Conservation (phyloP, 2,888 invertebrate species). For the Drosophila eohydei region DNA sequence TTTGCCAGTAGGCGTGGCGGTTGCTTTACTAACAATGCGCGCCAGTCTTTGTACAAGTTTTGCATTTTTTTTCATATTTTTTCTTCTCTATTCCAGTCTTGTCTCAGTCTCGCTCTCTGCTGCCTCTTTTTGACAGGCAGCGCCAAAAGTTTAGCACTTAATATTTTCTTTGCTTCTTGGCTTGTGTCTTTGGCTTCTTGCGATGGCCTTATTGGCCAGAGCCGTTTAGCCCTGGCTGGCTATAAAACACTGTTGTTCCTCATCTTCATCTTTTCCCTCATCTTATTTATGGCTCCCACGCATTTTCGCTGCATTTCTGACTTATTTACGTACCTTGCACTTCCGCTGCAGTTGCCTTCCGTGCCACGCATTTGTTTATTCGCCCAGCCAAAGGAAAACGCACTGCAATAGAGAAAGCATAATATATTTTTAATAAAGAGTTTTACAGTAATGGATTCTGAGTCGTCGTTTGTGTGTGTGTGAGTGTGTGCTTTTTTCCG, state of each 20-base stretch:
- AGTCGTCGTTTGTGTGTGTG: neutral
- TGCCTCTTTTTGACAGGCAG: slow-evolving; percentile 53
- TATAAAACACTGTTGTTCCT: slow-evolving; percentile 38
- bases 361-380: slow-evolving; percentile 5
- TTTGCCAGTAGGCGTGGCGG: slow-evolving; percentile 42
- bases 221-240: slow-evolving; percentile 33
- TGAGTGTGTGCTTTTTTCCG: neutral
- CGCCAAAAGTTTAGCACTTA: slow-evolving; percentile 70
- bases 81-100: slow-evolving; percentile 9
- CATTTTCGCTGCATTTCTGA: slow-evolving; percentile 55
- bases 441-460: slow-evolving; percentile 22
- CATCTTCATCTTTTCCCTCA: slow-evolving; percentile 7
- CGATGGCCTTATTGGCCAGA: slow-evolving; percentile 24
- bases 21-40: slow-evolving; percentile 51
- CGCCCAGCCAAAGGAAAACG: slow-evolving; percentile 9
- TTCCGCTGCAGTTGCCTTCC: slow-evolving; percentile 32
- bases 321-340: slow-evolving; percentile 68
- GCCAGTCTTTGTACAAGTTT: slow-evolving; percentile 49
- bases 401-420: slow-evolving; percentile 49
- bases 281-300: slow-evolving; percentile 59
- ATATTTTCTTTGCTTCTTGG: slow-evolving; percentile 44
- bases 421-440: slow-evolving; percentile 38
- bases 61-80: slow-evolving; percentile 44
- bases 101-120: slow-evolving; percentile 2
- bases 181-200: slow-evolving; percentile 21